A percentile compares a stretch with the other conserved stretches of the same genome.
Evolutionary conservation across 2,888 invertebrate genomes (phyloP).

Genomic region (Dasypolia templi): DNA sequence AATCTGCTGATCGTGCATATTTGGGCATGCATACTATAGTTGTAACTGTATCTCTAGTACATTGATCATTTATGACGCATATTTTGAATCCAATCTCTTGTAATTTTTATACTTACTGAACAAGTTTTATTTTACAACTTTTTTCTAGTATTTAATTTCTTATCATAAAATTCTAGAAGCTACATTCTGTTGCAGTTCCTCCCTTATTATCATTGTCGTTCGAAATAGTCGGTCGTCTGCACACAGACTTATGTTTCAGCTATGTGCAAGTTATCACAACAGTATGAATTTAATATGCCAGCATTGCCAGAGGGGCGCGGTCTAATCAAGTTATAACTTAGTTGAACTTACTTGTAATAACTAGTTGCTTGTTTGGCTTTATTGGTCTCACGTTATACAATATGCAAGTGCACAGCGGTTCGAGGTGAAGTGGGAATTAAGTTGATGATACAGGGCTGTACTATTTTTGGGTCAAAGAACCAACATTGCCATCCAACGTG

Average conservation of each 20-base stretch:
- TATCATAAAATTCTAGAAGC: too few species aligned
- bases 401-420: constrained; percentile 35
- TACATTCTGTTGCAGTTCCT: too few species aligned
- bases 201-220: rapidly evolving
- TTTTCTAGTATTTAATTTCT: too few species aligned
- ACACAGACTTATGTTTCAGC: constrained; percentile 26
- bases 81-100: too few species aligned
- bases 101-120: too few species aligned
- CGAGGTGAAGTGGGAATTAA: constrained; percentile 24
- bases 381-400: constrained; percentile 32
- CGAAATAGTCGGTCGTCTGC: not conserved
- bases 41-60: too few species aligned
- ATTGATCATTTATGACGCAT: too few species aligned
- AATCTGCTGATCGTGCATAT: too few species aligned
- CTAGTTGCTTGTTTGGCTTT: constrained; percentile 42
- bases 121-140: too few species aligned
- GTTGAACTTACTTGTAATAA: constrained; percentile 26
- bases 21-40: too few species aligned
- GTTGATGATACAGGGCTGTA: constrained; percentile 13
- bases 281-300: constrained; percentile 54
- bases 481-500: too few species aligned
- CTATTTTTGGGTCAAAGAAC: too few species aligned
- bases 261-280: constrained; percentile 54
- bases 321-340: constrained; percentile 43
- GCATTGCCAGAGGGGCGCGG: constrained; percentile 32